These are phyloP conservation scores for Tortrix viridana DNA, from an alignment of 2,888 invertebrate species.

Conservation along the genomic window DNA sequence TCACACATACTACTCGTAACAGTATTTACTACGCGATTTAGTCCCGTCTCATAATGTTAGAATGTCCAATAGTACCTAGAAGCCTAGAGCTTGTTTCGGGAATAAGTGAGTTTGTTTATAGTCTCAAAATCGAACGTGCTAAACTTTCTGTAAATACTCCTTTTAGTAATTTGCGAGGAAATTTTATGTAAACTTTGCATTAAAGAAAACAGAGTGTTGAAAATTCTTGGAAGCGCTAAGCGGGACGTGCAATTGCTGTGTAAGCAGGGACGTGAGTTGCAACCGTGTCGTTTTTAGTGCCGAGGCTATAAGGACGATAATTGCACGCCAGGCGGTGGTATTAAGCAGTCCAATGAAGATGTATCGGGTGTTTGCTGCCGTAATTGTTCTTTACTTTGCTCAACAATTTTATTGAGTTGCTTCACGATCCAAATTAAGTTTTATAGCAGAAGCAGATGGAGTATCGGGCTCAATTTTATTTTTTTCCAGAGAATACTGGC, in stretches of 20 bases:
- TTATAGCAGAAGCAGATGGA: neutral
- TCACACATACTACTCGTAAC: too few species aligned
- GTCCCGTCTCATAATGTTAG: too few species aligned
- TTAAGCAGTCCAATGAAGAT: slow-evolving; percentile 26
- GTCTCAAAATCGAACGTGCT: too few species aligned
- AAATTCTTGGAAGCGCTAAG: slow-evolving; percentile 23
- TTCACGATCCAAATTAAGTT: slow-evolving; percentile 15
- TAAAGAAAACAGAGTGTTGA: slow-evolving; percentile 16
- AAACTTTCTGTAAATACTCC: too few species aligned
- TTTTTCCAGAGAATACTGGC: too few species aligned
- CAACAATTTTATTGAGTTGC: slow-evolving; percentile 32
- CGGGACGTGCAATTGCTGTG: slow-evolving; percentile 31
- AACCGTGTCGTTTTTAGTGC: neutral
- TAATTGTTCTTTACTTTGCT: slow-evolving; percentile 31
- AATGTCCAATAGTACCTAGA: too few species aligned
- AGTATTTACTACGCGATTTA: too few species aligned
- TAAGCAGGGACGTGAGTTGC: slow-evolving; percentile 12
- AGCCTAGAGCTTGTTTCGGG: too few species aligned
- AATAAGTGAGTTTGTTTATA: too few species aligned
- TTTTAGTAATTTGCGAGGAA: slow-evolving; percentile 19
- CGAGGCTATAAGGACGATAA: slow-evolving; percentile 9
- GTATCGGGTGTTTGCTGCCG: slow-evolving; percentile 23
- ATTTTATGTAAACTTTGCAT: slow-evolving; percentile 24
- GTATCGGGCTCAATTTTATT: neutral
- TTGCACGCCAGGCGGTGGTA: neutral